phyloP scores from a whole-genome alignment of 2,797 vertebrate genomes.

The Crenichthys baileyi region DNA sequence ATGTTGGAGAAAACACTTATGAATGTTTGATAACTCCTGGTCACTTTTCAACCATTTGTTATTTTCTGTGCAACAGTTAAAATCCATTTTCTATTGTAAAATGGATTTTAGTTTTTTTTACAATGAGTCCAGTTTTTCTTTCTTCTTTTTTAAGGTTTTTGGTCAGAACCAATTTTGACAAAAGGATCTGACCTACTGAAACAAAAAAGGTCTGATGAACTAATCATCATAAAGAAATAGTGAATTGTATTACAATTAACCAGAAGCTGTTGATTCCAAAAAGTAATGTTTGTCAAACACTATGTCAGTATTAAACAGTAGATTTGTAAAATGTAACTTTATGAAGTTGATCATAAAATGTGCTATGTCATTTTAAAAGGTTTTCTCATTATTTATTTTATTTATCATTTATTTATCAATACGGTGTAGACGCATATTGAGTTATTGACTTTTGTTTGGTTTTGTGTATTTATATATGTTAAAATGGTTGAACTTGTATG shows the following conservation, averaged over 20 bases:
- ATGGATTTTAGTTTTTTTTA: background rate
- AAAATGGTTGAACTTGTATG: background rate
- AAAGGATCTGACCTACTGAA: background rate
- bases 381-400: slow-evolving; percentile 54
- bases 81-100: background rate
- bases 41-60: background rate
- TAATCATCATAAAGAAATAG: background rate
- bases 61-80: background rate
- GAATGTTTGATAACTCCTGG: background rate
- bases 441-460: slow-evolving; percentile 2
- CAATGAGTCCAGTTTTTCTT: background rate
- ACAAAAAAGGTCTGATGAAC: background rate
- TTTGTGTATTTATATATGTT: background rate
- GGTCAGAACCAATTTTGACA: background rate
- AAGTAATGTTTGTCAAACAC: slow-evolving; percentile 21
- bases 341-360: slow-evolving; percentile 13
- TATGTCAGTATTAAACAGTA: slow-evolving; percentile 12
- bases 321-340: slow-evolving; percentile 6
- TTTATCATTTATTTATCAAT: slow-evolving; percentile 58
- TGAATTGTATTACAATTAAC: background rate
- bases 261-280: background rate
- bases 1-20: background rate
- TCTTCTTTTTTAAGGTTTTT: background rate
- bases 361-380: slow-evolving; percentile 8
- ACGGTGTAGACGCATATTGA: slow-evolving; percentile 2